A percentile compares a stretch with the other conserved stretches of the same genome.
phyloP scores from a whole-genome alignment of 2,888 invertebrate genomes.

The Oligia fasciuncula region DNA sequence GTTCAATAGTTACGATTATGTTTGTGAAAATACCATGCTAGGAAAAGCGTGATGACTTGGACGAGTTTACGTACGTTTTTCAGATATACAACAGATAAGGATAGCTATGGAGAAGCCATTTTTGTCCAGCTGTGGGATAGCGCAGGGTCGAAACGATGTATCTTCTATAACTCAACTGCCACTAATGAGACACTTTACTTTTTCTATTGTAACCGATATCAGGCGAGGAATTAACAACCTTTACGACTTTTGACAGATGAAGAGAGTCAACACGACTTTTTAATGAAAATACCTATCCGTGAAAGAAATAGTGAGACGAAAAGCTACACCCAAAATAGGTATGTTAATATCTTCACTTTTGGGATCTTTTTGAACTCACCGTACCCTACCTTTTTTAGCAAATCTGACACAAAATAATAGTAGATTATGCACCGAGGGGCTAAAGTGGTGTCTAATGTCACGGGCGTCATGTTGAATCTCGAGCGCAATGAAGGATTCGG shows the following conservation, averaged over 20 bases:
- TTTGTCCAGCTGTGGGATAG: neutral
- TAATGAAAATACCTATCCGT: neutral
- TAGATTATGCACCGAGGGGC: too few species aligned
- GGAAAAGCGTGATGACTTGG: too few species aligned
- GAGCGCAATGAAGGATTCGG: too few species aligned
- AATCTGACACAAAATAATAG: constrained; percentile 11
- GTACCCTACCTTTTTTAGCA: too few species aligned
- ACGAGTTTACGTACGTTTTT: neutral
- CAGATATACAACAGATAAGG: neutral
- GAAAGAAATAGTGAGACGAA: too few species aligned
- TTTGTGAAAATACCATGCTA: neutral
- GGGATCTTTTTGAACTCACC: neutral
- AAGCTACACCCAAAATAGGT: too few species aligned
- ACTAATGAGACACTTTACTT: neutral
- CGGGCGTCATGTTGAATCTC: too few species aligned
- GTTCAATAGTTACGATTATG: neutral
- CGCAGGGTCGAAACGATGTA: neutral
- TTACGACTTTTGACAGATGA: neutral
- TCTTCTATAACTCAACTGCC: neutral
- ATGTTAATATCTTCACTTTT: too few species aligned
- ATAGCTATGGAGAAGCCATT: neutral
- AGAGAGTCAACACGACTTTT: neutral
- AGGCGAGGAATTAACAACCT: too few species aligned
- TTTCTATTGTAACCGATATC: neutral
- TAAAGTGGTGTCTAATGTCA: too few species aligned